phyloP scores from a whole-genome alignment of 2,888 invertebrate species.

The Caenorhabditis zanzibari region DNA sequence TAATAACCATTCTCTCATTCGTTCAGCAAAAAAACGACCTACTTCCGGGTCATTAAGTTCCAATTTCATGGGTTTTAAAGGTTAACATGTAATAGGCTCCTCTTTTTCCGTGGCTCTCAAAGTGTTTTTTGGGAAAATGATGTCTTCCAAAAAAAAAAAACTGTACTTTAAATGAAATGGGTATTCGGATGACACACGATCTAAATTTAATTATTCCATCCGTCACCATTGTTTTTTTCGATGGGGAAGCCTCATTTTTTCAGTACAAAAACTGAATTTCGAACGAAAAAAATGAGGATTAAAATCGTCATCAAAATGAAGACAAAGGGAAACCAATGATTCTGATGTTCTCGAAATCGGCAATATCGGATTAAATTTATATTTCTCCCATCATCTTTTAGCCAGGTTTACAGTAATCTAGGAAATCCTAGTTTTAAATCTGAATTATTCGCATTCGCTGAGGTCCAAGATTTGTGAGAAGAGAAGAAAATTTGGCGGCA shows the following conservation, averaged over 20 bases:
- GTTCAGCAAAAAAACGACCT: background rate
- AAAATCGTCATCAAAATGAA: conserved; percentile 15
- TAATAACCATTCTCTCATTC: conserved; percentile 18
- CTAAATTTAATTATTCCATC: background rate
- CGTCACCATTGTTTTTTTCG: background rate
- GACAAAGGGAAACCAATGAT: background rate
- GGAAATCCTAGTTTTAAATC: background rate
- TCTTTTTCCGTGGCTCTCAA: background rate
- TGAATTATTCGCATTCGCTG: background rate
- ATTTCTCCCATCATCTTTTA: background rate
- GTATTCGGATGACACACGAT: conserved; percentile 1
- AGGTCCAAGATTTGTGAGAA: conserved; percentile 7
- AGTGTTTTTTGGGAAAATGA: background rate
- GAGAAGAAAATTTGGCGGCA: background rate
- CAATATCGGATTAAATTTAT: conserved; percentile 4
- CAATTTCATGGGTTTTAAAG: conserved; percentile 3
- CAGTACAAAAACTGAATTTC: background rate
- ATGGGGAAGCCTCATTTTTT: conserved; percentile 7
- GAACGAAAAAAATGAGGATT: conserved; percentile 14
- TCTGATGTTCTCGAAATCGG: background rate
- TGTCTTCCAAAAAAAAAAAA: background rate
- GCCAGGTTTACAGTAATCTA: conserved; percentile 3
- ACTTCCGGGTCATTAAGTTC: conserved; percentile 45
- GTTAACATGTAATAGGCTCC: conserved; percentile 11
- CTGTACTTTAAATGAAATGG: background rate